Evolutionary conservation across 2,113 vertebrate species (phyloP).

Genomic region (Spizaetus ornatus): DNA sequence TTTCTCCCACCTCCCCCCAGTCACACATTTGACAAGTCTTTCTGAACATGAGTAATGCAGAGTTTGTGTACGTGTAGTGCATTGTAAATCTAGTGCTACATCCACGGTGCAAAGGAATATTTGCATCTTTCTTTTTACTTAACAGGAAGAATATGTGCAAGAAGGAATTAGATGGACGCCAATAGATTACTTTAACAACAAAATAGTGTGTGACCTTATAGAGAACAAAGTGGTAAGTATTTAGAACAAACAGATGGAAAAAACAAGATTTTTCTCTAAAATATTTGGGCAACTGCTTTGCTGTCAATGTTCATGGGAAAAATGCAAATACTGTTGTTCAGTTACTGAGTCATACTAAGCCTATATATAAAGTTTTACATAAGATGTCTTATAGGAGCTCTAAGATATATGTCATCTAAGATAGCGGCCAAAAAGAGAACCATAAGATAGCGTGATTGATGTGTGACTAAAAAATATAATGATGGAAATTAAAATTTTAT

Average conservation of each 20-base stretch:
- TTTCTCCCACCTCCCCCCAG: neutral
- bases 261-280: neutral
- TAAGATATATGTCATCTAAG: neutral
- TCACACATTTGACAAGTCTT: neutral
- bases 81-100: neutral
- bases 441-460: neutral
- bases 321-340: slow-evolving; percentile 41
- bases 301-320: neutral
- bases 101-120: neutral
- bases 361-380: slow-evolving; percentile 53
- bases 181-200: slow-evolving; percentile 96
- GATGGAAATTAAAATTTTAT: neutral
- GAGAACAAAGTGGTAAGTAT: slow-evolving; percentile 90
- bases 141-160: slow-evolving; percentile 92
- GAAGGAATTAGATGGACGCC: slow-evolving; percentile 92
- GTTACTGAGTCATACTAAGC: slow-evolving; percentile 41
- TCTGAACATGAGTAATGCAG: neutral
- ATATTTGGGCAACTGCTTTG: neutral
- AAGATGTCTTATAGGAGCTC: neutral
- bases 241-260: neutral
- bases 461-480: neutral
- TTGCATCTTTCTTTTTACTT: neutral
- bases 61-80: neutral
- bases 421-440: neutral
- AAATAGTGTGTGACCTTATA: slow-evolving; percentile 95